A percentile compares a stretch with the other conserved stretches of the same genome.
Conservation (phyloP, 2,797 vertebrate species). For the Lepilemur ruficaudatus region DNA sequence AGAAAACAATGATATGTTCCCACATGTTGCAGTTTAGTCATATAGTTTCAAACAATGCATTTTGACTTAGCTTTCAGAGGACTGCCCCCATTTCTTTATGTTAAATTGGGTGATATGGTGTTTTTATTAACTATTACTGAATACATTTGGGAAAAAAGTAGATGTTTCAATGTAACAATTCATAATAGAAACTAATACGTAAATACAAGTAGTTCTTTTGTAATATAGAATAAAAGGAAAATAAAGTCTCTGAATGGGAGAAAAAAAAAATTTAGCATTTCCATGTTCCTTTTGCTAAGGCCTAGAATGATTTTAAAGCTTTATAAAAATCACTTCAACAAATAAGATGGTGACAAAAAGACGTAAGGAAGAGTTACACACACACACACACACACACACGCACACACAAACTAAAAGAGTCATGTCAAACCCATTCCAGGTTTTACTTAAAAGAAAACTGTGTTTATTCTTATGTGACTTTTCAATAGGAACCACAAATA, state of each 20-base stretch:
- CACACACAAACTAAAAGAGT: neutral
- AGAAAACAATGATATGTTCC: too few species aligned
- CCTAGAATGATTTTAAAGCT: neutral
- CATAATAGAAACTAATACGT: slow-evolving; percentile 15
- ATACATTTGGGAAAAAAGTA: neutral
- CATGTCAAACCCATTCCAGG: neutral
- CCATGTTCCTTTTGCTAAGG: neutral
- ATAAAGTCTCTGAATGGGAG: neutral
- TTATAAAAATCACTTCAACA: neutral
- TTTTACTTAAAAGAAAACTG: slow-evolving; percentile 22
- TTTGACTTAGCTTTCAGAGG: neutral
- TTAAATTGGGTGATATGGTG: neutral
- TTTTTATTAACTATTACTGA: neutral
- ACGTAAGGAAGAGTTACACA: neutral
- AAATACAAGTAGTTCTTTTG: neutral
- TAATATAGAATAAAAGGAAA: neutral
- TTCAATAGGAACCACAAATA: neutral
- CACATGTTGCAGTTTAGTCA: neutral
- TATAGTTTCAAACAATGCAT: neutral
- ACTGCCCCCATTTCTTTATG: neutral
- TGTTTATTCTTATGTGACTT: slow-evolving; percentile 52
- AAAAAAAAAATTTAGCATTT: slow-evolving; percentile 8
- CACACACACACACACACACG: neutral
- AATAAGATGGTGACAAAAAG: neutral
- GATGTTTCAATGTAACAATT: neutral